phyloP scores from a whole-genome alignment of 2,113 vertebrate genomes.

The Brachypteracias leptosomus region DNA sequence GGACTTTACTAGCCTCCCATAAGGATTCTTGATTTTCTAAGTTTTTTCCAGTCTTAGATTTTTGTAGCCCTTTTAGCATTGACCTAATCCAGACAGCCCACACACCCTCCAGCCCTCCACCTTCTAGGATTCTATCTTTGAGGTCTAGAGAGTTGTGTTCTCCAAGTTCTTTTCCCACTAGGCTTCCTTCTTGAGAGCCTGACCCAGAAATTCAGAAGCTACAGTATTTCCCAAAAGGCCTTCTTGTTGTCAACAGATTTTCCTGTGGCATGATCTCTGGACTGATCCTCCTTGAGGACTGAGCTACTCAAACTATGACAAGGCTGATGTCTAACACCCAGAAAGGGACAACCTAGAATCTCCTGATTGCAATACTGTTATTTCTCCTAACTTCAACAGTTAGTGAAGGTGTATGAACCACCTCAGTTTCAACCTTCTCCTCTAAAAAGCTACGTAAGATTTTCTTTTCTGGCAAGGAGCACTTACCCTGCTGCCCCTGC shows the following conservation, averaged over 20 bases:
- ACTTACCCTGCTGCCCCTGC: slow-evolving; percentile 93
- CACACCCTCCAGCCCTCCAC: neutral
- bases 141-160: neutral
- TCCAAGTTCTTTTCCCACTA: neutral
- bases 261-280: neutral
- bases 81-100: neutral
- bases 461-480: neutral
- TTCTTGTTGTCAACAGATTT: neutral
- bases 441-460: neutral
- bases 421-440: neutral
- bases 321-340: neutral
- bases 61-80: neutral
- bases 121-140: neutral
- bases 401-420: neutral
- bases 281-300: neutral
- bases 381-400: neutral
- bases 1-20: neutral
- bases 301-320: neutral
- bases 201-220: neutral
- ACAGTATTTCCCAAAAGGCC: neutral
- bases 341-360: neutral
- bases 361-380: neutral
- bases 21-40: neutral
- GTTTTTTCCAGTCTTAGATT: neutral
- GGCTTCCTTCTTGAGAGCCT: neutral